Percentiles rank a stretch among this genome's conserved stretches.
Conservation (phyloP, 2,797 vertebrate genomes). For the Galago senegalensis region DNA sequence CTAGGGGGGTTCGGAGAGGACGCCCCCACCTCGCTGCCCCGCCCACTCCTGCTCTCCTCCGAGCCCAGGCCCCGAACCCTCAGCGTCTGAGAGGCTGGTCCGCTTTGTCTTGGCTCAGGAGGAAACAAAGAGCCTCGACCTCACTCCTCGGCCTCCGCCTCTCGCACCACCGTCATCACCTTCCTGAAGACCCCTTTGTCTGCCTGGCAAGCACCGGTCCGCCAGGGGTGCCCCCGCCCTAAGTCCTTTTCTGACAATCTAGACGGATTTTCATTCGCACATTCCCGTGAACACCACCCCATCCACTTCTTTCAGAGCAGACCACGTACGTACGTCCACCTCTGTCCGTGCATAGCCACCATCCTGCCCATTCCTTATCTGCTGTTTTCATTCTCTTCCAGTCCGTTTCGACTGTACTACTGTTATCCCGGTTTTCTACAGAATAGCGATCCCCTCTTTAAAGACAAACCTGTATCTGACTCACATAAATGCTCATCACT, state of each 20-base stretch:
- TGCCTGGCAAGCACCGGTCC: constrained; percentile 51
- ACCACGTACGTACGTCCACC: not conserved
- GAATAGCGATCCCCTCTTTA: not conserved
- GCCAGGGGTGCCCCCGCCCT: not conserved
- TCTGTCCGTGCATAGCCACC: constrained; percentile 8
- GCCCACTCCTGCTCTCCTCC: constrained; percentile 24
- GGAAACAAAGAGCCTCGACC: constrained; percentile 76
- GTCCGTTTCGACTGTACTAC: not conserved
- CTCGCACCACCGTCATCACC: constrained; percentile 24
- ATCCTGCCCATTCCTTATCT: not conserved
- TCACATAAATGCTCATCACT: constrained; percentile 39
- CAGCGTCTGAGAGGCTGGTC: not conserved
- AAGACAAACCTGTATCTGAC: not conserved
- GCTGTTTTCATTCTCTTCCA: not conserved
- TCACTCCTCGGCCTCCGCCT: not conserved
- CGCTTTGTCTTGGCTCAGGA: constrained; percentile 72
- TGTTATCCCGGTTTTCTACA: not conserved
- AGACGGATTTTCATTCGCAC: not conserved
- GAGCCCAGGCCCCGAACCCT: not conserved
- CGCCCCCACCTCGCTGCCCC: not conserved
- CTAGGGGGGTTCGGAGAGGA: not conserved
- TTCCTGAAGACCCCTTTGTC: constrained; percentile 80
- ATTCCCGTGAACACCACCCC: not conserved
- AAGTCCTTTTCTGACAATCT: not conserved
- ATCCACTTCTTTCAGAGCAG: not conserved